Evolutionary conservation across 1,140 invertebrate species (phyloP).

Genomic region (Macrostomum lignano): DNA sequence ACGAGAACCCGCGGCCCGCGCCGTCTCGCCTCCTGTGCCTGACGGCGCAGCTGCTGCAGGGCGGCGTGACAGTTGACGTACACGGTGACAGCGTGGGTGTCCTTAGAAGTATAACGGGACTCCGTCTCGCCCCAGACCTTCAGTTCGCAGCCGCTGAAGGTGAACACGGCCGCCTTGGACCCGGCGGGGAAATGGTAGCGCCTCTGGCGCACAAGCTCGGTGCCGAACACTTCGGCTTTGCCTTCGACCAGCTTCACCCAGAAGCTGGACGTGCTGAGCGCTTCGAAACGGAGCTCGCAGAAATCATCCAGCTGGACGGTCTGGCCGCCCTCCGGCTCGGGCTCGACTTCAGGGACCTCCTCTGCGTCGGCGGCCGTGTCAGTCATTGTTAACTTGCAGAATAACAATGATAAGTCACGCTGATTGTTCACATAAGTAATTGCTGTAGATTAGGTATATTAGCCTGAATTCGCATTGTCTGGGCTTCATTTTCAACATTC

Average conservation of each 20-base stretch:
- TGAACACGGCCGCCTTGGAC: conserved; percentile 75
- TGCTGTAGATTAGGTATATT: too few species aligned
- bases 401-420: too few species aligned
- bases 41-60: conserved; percentile 52
- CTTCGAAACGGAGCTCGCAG: too few species aligned
- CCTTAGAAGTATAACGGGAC: conserved; percentile 67
- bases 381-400: too few species aligned
- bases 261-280: too few species aligned
- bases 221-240: conserved; percentile 77
- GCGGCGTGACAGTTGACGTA: conserved; percentile 80
- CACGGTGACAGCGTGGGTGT: conserved; percentile 76
- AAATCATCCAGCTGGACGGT: too few species aligned
- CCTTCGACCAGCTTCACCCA: conserved; percentile 60
- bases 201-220: conserved; percentile 70
- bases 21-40: conserved; percentile 40
- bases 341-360: too few species aligned
- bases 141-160: conserved; percentile 63
- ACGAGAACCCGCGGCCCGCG: conserved; percentile 28
- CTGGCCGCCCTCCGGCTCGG: too few species aligned
- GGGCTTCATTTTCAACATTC: too few species aligned
- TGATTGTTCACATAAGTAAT: too few species aligned
- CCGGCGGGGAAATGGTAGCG: conserved; percentile 60
- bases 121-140: conserved; percentile 48
- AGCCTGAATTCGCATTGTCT: too few species aligned
- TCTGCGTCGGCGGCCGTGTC: too few species aligned